Evolutionary conservation across 1,140 invertebrate genomes (phyloP), one percentile per base, ranked within the genome.

Genomic region (Anastrepha ludens): DNA sequence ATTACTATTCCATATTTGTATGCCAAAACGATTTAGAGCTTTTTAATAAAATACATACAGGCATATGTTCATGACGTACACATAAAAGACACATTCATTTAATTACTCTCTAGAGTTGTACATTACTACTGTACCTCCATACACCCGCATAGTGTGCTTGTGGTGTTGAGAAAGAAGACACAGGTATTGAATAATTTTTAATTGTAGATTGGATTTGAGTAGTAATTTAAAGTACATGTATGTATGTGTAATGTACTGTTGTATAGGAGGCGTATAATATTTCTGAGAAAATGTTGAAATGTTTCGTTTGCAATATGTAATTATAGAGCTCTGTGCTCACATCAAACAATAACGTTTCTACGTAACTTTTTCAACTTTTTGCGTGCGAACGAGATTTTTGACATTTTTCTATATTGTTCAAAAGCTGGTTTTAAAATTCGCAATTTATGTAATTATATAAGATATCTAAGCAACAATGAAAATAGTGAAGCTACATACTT

Each of bases 141-240:
- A 29, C 29, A 29, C 29, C 29, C 29, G 29, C 39, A 2, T 67
- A 67, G 29, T 8, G 65, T 67, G 39, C 65, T 67, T 74, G 67
- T 74, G 41, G 67, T 74, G 44, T 74, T 74, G 39, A 47, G 67
- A 44, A 47, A 44, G 67, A 44, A 74, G 67, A 74, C 67, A 74
- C 67, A 74, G 67, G 39, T 44, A 44, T 44, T 70, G 11, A 41
- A 70, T 70, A 17, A 47, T 17, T 13, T 67, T 47, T 65, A 47
- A 70, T 70, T 70, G 67, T 55, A 17, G 13, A 74, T 47, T 47
- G 29, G 29, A 29, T 29, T 29, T 29, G 29, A 29, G 29, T 29
- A 29, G 29, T 13, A 17, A 74, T 62, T 62, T 74, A 7, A 44
- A 74, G 15, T 62, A 62, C 50, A 8, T 55, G 1, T 55, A 11